phyloP scores from a whole-genome alignment of 1,140 invertebrate genomes.

The Ceratosolen fusciceps region DNA sequence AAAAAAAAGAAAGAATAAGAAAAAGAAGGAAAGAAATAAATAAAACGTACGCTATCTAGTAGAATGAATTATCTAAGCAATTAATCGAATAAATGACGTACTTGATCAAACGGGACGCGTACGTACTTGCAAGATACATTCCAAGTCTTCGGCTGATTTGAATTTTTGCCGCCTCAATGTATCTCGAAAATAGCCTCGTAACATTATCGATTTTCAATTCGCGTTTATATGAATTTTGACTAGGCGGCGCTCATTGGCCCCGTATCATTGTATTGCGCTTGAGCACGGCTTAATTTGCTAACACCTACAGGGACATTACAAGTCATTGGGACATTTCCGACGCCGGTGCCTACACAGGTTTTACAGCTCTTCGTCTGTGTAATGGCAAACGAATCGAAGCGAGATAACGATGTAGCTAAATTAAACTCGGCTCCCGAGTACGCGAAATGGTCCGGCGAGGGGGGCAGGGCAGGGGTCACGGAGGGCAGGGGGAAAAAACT shows the following conservation, averaged over 20 bases:
- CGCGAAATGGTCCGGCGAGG: conserved; percentile 7
- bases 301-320: neutral
- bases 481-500: no score
- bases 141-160: no score
- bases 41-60: no score
- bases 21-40: no score
- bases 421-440: conserved; percentile 25
- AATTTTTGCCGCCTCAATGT: neutral
- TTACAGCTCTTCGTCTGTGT: neutral
- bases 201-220: neutral
- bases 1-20: no score
- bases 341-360: neutral
- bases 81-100: no score
- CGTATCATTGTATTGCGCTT: neutral
- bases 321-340: neutral
- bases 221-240: neutral
- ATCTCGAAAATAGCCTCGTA: neutral
- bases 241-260: no score
- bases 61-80: no score
- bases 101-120: no score
- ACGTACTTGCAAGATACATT: no score
- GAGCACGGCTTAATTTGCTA: conserved; percentile 32
- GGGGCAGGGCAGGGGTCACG: no score
- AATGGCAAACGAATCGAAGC: conserved; percentile 27
- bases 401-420: conserved; percentile 43